A percentile compares a stretch with the other conserved stretches of the same genome.
These are phyloP conservation scores for Capitella teleta DNA, from an alignment of 1,140 invertebrate genomes.

Conservation along the genomic window DNA sequence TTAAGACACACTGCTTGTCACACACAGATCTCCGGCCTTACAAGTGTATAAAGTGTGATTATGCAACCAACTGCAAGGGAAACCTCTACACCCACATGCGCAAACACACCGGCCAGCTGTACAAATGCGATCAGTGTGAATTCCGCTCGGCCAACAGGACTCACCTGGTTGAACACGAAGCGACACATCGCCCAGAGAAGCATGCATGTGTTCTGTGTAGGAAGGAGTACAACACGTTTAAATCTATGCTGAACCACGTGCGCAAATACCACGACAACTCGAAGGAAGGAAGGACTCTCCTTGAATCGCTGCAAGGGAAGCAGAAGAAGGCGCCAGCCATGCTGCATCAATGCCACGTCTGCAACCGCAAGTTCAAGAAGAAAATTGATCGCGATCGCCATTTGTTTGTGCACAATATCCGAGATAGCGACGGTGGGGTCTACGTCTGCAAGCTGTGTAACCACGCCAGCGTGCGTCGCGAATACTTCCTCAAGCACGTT, in stretches of 20 bases:
- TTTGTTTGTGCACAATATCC: constrained; percentile 38
- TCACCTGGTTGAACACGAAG: constrained; percentile 39
- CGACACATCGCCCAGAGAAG: constrained; percentile 26
- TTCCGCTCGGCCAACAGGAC: constrained; percentile 39
- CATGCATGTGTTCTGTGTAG: constrained; percentile 37
- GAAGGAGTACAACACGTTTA: constrained; percentile 39
- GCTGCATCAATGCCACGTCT: constrained; percentile 41
- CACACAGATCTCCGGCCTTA: constrained; percentile 41
- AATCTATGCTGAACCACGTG: constrained; percentile 39
- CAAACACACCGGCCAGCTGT: constrained; percentile 42
- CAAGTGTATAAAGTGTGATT: constrained; percentile 38
- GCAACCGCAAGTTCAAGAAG: constrained; percentile 43
- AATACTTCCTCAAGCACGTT: constrained; percentile 39
- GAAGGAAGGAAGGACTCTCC: constrained; percentile 28
- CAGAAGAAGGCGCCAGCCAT: constrained; percentile 18
- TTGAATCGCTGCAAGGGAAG: constrained; percentile 14
- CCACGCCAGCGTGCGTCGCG: constrained; percentile 28
- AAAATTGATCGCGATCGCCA: constrained; percentile 39
- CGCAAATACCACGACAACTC: constrained; percentile 33
- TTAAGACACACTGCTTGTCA: constrained; percentile 37
- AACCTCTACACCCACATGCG: constrained; percentile 43
- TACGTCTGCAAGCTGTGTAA: constrained; percentile 35
- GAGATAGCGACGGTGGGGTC: constrained; percentile 25
- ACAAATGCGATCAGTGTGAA: constrained; percentile 32
- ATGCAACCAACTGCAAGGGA: constrained; percentile 37